Base-by-base conservation (phyloP, 2,888 invertebrate genomes). In the Nyleta sp. region DNA sequence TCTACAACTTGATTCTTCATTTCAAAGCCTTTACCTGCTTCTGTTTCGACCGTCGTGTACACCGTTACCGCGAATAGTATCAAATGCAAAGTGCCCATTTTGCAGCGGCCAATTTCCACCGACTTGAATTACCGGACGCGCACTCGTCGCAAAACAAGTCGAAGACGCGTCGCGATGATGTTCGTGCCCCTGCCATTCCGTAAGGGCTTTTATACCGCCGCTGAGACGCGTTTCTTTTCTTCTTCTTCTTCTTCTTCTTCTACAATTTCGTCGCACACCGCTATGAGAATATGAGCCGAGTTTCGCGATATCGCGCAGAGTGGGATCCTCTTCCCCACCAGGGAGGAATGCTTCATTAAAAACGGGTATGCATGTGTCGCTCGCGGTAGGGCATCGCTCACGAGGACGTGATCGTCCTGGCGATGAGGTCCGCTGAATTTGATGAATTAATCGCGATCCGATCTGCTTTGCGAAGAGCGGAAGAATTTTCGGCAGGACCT, bases 391-490 rank as follows among this genome's bases (percentile, higher is more conserved):
- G 70, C 75, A 70, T 64, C 35, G 83, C 83, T 84, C 84, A 85
- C 76, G 60, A 75, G 65, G 83, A 89, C 89, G 89, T 89, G 89
- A 89, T 84, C 74, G 70, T 64, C 84, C 81, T 86, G 10, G 72
- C 38, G 78, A 84, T 84, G 62, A 40, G 46, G 55, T 40, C 46
- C 31, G 62, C 76, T 84, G 80, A 82, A 86, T 87, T 84, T 83
- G 82, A 85, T 84, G 83, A 85, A 88, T 87, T 87, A 87, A 88
- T 87, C 82, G 84, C 72, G 81, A 79, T 82, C 79, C 80, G 72
- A 84, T 84, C 80, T 73, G 17, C 50, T 71, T 70, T 44, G 65
- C 48, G 11, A 1, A 46, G 1, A 44, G 4, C 18, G 20, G n/a
- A n/a, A 13, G 22, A n/a, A 22, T 22, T 46, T 46, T 46, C 20